Base-by-base conservation (phyloP, 53 echinoderm and acorn worm species). In the Actinopyga echinites region DNA sequence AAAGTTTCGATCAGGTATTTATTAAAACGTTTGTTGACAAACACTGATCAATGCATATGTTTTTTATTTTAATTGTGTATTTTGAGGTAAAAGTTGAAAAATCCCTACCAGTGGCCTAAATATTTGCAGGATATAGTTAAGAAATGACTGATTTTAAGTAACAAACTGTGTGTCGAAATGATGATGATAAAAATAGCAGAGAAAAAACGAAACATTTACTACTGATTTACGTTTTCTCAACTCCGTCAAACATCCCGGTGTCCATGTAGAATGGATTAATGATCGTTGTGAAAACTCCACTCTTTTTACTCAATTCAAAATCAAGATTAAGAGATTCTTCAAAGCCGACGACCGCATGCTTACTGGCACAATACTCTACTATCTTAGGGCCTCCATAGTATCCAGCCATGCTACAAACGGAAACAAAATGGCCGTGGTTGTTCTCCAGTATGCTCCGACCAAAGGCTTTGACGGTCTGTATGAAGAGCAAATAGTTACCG, bases 361-460 rank as follows among this genome's bases (percentile, higher is more conserved):
- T 96, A 85, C 93, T 94, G 56, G 97, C 88, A 60, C 84, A 92
- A 66, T 96, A 96, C 64, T 96, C 97, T 74, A 89, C 88, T 43
- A 93, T 86, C 3, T 87, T 84, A 8, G 85, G 88, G 53, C 81
- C 85, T n/a, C 97, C 97, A 29, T 93, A 83, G 15, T 86, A 80
- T 21, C 97, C 97, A 15, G 97, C 97, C 58, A 94, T 54, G 57
- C 93, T 93, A 32, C 92, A 93, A 17, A 96, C 65, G 58, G 85
- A 92, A 21, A 99, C 99, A 19, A 99, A 82, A 87, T 99, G 99
- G n/a, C 99, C 99, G 35, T 92, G 92, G 87, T 99, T 92, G 23
- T 92, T 89, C 15, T 87, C 87, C 11, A 99, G 65, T 87, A 99
- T 99, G 56, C 85, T 85, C 2, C 92, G 92, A 3, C 92, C 74